Percentiles rank a stretch among this genome's conserved stretches.
These are phyloP conservation scores for Ceratotherium simum DNA, from an alignment of 2,113 vertebrate genomes.

Conservation along the genomic window DNA sequence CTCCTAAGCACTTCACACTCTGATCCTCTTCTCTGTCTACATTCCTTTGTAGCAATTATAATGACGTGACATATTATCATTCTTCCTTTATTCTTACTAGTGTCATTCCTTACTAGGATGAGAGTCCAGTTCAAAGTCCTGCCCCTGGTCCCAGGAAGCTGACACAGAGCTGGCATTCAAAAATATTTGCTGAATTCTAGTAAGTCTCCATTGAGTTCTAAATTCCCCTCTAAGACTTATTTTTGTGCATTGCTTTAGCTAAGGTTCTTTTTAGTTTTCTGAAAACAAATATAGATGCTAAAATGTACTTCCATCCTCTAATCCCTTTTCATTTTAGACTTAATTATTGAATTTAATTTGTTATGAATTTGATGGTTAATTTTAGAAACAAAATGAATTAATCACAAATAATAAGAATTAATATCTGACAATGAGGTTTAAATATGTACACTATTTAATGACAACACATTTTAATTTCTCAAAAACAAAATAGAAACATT, in stretches of 20 bases:
- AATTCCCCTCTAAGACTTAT: neutral
- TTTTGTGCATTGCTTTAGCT: neutral
- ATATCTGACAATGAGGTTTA: neutral
- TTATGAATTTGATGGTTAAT: conserved; percentile 35
- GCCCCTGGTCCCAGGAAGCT: neutral
- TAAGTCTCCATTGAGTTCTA: neutral
- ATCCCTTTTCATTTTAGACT: conserved; percentile 56
- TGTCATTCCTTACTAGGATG: neutral
- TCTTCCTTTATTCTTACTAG: neutral
- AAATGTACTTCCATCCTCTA: neutral
- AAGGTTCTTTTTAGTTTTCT: neutral
- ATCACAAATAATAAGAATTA: conserved; percentile 51
- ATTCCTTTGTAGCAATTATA: neutral
- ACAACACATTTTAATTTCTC: conserved; percentile 49
- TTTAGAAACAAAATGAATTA: conserved; percentile 60
- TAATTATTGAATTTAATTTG: conserved; percentile 60
- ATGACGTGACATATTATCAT: neutral
- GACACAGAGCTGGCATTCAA: neutral
- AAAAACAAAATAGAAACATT: neutral
- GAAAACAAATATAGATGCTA: neutral
- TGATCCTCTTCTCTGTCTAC: neutral
- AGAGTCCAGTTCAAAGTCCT: neutral
- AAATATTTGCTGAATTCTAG: neutral
- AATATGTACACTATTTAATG: conserved; percentile 26
- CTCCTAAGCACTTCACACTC: no score